Evolutionary conservation across 2,797 vertebrate genomes (phyloP), one percentile per base, ranked within the genome.

Genomic region (Mergus octosetaceus): DNA sequence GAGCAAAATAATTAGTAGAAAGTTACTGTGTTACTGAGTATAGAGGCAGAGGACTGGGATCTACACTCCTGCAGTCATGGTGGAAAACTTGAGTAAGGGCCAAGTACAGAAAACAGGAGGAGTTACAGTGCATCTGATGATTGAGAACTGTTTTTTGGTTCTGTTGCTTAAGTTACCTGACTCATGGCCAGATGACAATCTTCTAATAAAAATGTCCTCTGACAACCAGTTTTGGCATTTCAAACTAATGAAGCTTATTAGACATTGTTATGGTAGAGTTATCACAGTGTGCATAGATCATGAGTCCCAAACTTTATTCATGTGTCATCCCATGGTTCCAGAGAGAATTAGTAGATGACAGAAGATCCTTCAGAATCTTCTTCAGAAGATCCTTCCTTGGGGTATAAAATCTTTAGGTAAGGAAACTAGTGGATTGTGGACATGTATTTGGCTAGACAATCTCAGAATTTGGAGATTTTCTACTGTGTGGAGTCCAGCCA

Each of bases 301-400:
- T 6, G 24, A 74, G 9, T 74, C 24, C 18, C 68, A 78, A 32
- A 60, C 15, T 61, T 77, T 41, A 13, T 60, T 68, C 56, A 77
- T 70, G 2, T 25, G 27, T 36, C n/a, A 74, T 27, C 25, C 11
- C 36, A 28, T 11, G 10, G 41, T 68, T 28, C 38, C 30, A 70
- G 28, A 74, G 34, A 49, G 34, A 49, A 34, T 13, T 0, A 0
- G 3, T 56, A 56, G 8, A 20, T 11, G 61, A 49, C 9, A 58
- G 61, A 64, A 84, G n/a, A 6, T 80, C 11, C 22, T 64, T n/a
- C 25, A 58, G 61, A 62, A 83, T 7, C 15, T 41, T 16, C 41
- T 41, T 41, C 43, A 58, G 61, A 64, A 84, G n/a, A 6, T 80
- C 11, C 22, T 64, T n/a, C 25, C 15, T 17, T n/a, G 6, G 28